Conservation (phyloP, 2,113 vertebrate genomes). For the Seriola rivoliana region DNA sequence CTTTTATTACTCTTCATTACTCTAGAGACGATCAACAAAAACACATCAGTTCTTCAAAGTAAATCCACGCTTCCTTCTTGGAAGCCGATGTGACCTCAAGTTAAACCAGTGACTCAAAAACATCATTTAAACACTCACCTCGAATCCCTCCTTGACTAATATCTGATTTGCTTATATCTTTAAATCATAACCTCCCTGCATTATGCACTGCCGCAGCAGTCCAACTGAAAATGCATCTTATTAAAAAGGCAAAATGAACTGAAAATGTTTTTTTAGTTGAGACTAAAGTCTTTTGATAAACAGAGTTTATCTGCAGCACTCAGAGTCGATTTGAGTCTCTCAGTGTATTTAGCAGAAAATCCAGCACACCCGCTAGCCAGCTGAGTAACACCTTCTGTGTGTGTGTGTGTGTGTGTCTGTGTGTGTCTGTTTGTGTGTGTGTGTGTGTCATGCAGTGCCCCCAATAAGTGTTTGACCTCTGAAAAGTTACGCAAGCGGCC, state of each 20-base stretch:
- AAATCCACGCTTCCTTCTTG: too few relatives aligned
- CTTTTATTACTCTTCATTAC: too few relatives aligned
- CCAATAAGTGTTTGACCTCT: slow-evolving; percentile 62
- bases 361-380: slow-evolving; percentile 23
- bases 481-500: slow-evolving; percentile 66
- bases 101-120: too few relatives aligned
- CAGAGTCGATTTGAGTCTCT: neutral
- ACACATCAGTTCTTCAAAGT: too few relatives aligned
- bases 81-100: too few relatives aligned
- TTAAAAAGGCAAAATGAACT: neutral
- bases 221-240: neutral
- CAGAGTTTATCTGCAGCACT: neutral
- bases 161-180: too few relatives aligned
- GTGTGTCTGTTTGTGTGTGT: slow-evolving; percentile 10
- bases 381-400: slow-evolving; percentile 46
- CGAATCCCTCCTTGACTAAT: too few relatives aligned
- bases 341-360: slow-evolving; percentile 2
- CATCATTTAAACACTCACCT: too few relatives aligned
- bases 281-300: neutral
- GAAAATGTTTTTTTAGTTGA: neutral
- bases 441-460: slow-evolving; percentile 54
- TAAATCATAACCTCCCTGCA: too few relatives aligned
- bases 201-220: neutral
- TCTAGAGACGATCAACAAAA: too few relatives aligned
- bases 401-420: slow-evolving; percentile 2